A percentile compares a stretch with the other conserved stretches of the same genome.
phyloP scores from a whole-genome alignment of 2,113 vertebrate species.

The Chamaetylas fuelleborni region DNA sequence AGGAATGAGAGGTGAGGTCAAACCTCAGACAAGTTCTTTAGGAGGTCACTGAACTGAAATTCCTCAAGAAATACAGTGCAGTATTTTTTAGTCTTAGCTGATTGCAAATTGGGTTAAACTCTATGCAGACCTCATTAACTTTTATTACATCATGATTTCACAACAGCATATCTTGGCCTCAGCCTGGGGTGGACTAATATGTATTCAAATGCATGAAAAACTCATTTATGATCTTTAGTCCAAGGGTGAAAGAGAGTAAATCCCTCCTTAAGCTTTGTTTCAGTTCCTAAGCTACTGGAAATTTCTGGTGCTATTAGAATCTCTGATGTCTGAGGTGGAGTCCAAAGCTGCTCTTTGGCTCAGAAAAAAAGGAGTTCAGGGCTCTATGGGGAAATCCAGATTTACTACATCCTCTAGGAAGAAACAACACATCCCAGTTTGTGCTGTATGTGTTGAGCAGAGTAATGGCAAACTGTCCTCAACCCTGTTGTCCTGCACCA shows the following conservation, averaged over 20 bases:
- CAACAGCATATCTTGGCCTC: slow-evolving; percentile 38
- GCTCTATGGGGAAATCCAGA: slow-evolving; percentile 22
- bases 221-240: slow-evolving; percentile 43
- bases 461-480: neutral
- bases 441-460: neutral
- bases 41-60: neutral
- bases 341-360: slow-evolving; percentile 44
- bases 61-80: neutral
- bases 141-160: slow-evolving; percentile 58
- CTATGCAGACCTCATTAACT: slow-evolving; percentile 5
- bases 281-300: slow-evolving; percentile 38
- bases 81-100: slow-evolving; percentile 17
- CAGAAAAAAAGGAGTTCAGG: neutral
- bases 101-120: slow-evolving; percentile 41
- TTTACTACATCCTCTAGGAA: neutral
- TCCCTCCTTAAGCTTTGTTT: slow-evolving; percentile 31
- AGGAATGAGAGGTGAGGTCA: slow-evolving; percentile 2
- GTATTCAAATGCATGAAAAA: slow-evolving; percentile 48
- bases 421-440: neutral
- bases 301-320: slow-evolving; percentile 34
- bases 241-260: slow-evolving; percentile 49
- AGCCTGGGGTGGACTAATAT: slow-evolving; percentile 22
- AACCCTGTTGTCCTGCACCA: neutral
- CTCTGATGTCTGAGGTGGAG: slow-evolving; percentile 4
- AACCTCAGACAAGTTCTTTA: neutral